Conservation (phyloP, 2,113 vertebrate species). For the Electrona antarctica region DNA sequence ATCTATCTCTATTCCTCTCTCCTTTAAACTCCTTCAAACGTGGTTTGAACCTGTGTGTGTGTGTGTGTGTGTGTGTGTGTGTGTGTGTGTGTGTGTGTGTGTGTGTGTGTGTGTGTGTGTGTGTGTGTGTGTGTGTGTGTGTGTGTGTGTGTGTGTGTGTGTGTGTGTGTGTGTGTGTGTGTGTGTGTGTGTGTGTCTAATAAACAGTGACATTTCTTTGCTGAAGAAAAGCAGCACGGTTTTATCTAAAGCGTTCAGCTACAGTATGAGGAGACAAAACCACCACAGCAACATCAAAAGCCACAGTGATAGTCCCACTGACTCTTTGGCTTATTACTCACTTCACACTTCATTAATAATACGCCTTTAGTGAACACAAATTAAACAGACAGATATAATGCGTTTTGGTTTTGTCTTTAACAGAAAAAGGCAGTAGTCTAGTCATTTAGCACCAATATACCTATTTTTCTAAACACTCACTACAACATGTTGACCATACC, state of each 20-base stretch:
- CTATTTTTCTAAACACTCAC: background rate
- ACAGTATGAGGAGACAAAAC: slow-evolving; percentile 41
- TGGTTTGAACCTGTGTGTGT: slow-evolving; percentile 80
- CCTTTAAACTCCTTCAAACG: slow-evolving; percentile 34
- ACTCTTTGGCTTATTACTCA: slow-evolving; percentile 62
- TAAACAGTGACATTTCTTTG: slow-evolving; percentile 80
- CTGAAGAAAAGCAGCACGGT: slow-evolving; percentile 46
- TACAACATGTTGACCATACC: no score
- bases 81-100: no score
- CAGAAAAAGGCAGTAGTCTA: background rate
- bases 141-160: no score
- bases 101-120: no score
- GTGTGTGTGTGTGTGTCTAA: slow-evolving; percentile 51
- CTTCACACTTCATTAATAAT: slow-evolving; percentile 71
- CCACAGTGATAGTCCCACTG: slow-evolving; percentile 47
- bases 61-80: no score
- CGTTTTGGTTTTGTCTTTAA: slow-evolving; percentile 22
- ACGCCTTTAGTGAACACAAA: slow-evolving; percentile 43
- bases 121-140: no score
- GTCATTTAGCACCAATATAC: background rate
- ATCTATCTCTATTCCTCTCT: slow-evolving; percentile 5
- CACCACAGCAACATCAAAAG: slow-evolving; percentile 65
- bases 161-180: slow-evolving; percentile 54
- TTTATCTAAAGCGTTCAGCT: slow-evolving; percentile 69
- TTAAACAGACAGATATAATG: slow-evolving; percentile 40